Evolutionary conservation across 2,113 vertebrate genomes (phyloP), one percentile per base, ranked within the genome.

Genomic region (Nycticebus coucang): DNA sequence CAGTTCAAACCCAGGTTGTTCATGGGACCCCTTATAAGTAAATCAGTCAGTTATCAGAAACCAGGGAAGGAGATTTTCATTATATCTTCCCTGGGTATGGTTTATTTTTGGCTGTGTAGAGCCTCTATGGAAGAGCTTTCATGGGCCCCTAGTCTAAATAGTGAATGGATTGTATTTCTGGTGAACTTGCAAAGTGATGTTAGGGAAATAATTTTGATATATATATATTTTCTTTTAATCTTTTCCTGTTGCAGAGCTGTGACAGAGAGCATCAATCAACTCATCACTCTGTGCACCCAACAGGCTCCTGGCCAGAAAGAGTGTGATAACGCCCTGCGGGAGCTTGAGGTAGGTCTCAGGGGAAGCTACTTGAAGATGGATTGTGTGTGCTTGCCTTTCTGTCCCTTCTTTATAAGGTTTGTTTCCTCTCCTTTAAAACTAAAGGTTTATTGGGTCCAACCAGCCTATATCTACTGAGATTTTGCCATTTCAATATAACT

Each of bases 221-320:
- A 41, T 41, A 41, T 41, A 41, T 41, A 41, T 41, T 41, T 41
- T 41, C 41, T 41, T 41, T 41, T 41, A 19, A 30, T n/a, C 24
- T 50, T 93, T 93, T 98, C 62, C 93, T 97, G 82, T 98, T 98
- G 57, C 98, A 99, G 99, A 98, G 99, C 99, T n/a, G 99, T 99
- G 97, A 99, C 99, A 0, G 99, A 99, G 98, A 99, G 99, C 96
- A 99, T 99, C 98, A 99, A 99, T 97, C 99, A 99, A 97, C 99
- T 99, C 93, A 99, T 99, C 98, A 99, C 99, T 0, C 98, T 99
- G 97, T 99, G 99, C 82, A 99, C 99, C n/a, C 99, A 99, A 95
- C 99, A 99, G 97, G 99, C 99, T 62, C 99, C 99, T 0, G 99
- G 99, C 91, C 99, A 99, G 98, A 99, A 99, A 97, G 99, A 99